phyloP scores from a whole-genome alignment of 1,140 invertebrate species.

The Daktulosphaira vitifoliae region DNA sequence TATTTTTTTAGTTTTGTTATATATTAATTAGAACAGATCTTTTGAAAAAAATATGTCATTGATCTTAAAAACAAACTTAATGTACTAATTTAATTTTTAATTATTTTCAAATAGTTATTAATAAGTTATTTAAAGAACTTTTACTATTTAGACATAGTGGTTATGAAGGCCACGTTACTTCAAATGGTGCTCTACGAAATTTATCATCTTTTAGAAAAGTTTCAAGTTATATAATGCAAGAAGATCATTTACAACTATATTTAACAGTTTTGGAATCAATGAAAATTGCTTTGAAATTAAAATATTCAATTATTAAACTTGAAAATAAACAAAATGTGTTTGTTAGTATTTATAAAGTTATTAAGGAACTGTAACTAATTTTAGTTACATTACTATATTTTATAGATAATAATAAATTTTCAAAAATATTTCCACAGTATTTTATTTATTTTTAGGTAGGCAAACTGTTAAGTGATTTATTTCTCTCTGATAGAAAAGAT shows the following conservation, averaged over 20 bases:
- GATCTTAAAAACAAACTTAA: too few species aligned
- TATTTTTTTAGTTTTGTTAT: background rate
- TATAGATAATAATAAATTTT: background rate
- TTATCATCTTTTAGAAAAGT: conserved; percentile 54
- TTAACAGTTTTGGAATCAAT: conserved; percentile 76
- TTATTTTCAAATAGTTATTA: background rate
- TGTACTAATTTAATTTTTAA: background rate
- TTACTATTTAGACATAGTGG: conserved; percentile 6
- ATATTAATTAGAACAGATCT: background rate
- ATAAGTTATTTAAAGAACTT: background rate
- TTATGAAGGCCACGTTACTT: conserved; percentile 7
- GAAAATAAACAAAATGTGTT: conserved; percentile 4
- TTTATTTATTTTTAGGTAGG: conserved; percentile 33
- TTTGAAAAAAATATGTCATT: background rate
- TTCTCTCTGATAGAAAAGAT: conserved; percentile 43
- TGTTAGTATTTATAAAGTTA: conserved; percentile 29
- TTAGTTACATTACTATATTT: background rate
- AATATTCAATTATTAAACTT: conserved; percentile 43
- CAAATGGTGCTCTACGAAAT: conserved; percentile 23
- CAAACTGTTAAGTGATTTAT: conserved; percentile 30
- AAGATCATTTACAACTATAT: conserved; percentile 66
- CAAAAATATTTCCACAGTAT: background rate
- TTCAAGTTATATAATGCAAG: conserved; percentile 84
- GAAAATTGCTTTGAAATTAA: conserved; percentile 72
- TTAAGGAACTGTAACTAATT: conserved; percentile 2